Percentiles rank a stretch among this genome's conserved stretches.
These are phyloP conservation scores for Acanthoscelides obtectus DNA, from an alignment of 2,888 invertebrate genomes.

Conservation along the genomic window DNA sequence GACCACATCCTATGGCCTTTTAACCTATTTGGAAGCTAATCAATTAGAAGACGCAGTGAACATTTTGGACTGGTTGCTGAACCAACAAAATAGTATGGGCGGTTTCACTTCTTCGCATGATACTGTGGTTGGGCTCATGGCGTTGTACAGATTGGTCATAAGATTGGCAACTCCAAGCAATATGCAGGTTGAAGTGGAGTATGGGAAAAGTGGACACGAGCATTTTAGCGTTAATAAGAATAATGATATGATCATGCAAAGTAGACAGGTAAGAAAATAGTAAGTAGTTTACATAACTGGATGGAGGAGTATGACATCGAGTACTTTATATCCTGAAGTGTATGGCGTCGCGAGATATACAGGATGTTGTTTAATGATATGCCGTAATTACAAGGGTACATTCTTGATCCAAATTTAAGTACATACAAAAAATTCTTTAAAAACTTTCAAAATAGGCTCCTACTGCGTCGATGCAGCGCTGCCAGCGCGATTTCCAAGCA, in stretches of 20 bases:
- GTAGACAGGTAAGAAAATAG: slow-evolving; percentile 66
- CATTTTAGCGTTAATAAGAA: slow-evolving; percentile 68
- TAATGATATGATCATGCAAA: slow-evolving; percentile 79
- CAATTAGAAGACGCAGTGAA: slow-evolving; percentile 54
- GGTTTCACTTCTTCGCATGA: slow-evolving; percentile 74
- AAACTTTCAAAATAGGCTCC: too few species aligned
- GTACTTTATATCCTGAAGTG: too few species aligned
- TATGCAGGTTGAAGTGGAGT: slow-evolving; percentile 42
- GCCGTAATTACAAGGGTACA: too few species aligned
- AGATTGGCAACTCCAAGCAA: slow-evolving; percentile 52
- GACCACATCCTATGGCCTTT: slow-evolving; percentile 83
- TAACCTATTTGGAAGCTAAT: slow-evolving; percentile 59
- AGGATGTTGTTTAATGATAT: too few species aligned
- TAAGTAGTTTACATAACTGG: too few species aligned
- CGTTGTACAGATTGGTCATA: slow-evolving; percentile 62
- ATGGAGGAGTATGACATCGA: too few species aligned
- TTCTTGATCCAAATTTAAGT: too few species aligned
- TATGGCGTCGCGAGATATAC: too few species aligned
- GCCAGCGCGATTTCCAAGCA: too few species aligned
- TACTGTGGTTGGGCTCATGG: slow-evolving; percentile 70
- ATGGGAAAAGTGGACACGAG: slow-evolving; percentile 45
- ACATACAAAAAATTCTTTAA: too few species aligned
- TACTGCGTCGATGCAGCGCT: too few species aligned
- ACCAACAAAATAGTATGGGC: slow-evolving; percentile 64
- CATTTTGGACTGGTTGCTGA: slow-evolving; percentile 67